Percentiles rank a stretch among this genome's conserved stretches.
phyloP scores from a whole-genome alignment of 92 coral and sea anemone species.

The Porites rus region DNA sequence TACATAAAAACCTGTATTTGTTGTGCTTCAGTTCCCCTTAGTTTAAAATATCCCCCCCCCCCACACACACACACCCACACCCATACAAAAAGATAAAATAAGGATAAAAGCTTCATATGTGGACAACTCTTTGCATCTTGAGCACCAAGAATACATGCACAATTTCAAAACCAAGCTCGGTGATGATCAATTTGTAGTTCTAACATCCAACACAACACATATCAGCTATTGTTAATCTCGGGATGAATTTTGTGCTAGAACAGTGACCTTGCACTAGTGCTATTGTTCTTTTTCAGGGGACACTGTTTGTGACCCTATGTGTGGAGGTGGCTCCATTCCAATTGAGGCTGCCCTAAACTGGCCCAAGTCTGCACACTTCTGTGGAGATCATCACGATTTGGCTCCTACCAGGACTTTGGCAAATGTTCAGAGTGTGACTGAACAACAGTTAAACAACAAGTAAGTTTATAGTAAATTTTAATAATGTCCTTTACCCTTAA shows the following conservation, averaged over 20 bases:
- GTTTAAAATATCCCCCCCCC: too few species aligned
- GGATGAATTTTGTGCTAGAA: neutral
- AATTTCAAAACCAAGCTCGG: too few species aligned
- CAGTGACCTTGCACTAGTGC: neutral
- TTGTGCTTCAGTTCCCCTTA: too few species aligned
- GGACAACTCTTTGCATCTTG: too few species aligned
- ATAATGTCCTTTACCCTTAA: neutral
- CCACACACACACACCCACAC: too few species aligned
- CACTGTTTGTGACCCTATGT: constrained; percentile 96
- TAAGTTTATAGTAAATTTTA: neutral
- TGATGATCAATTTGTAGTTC: too few species aligned
- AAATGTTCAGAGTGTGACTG: constrained; percentile 67
- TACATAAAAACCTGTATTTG: too few species aligned
- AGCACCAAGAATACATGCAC: too few species aligned
- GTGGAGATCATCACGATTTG: constrained; percentile 92
- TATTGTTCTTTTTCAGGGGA: constrained; percentile 70
- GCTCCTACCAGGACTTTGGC: constrained; percentile 90
- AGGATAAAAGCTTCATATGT: too few species aligned
- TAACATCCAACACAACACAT: too few species aligned
- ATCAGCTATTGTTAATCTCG: too few species aligned
- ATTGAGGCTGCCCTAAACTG: constrained; percentile 85
- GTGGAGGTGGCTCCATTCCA: constrained; percentile 97
- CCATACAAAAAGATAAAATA: too few species aligned
- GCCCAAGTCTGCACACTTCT: constrained; percentile 80
- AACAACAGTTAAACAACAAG: constrained; percentile 57